Conservation (phyloP, 2,797 vertebrate genomes). For the Gila robusta region DNA sequence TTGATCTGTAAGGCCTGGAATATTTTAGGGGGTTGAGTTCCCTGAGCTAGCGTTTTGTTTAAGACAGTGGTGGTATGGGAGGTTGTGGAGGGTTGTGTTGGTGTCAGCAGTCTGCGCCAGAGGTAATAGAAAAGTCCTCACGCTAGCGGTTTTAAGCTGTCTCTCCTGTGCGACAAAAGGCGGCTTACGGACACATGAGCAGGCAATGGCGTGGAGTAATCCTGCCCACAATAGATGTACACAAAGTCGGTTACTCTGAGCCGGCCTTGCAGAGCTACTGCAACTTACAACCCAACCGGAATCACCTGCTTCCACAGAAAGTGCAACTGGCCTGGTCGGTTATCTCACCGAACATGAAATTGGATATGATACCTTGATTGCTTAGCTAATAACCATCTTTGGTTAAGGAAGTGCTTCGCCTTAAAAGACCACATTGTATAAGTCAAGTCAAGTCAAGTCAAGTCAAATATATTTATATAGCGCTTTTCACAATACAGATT, state of each 20-base stretch:
- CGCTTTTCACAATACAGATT: no score
- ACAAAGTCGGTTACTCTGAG: constrained; percentile 59
- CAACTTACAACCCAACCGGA: constrained; percentile 17
- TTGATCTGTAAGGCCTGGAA: not conserved
- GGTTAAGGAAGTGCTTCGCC: not conserved
- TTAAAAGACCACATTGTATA: not conserved
- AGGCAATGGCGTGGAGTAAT: constrained; percentile 66
- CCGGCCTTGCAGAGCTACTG: constrained; percentile 20
- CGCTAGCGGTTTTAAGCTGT: constrained; percentile 77
- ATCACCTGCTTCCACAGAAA: constrained; percentile 22
- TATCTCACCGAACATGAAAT: constrained; percentile 8
- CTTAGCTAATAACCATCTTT: not conserved
- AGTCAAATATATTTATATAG: no score
- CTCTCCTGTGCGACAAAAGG: constrained; percentile 73
- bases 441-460: no score
- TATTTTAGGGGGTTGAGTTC: constrained; percentile 10
- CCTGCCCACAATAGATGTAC: constrained; percentile 68
- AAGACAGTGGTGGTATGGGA: constrained; percentile 25
- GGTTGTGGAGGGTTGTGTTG: constrained; percentile 59
- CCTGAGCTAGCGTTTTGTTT: constrained; percentile 39
- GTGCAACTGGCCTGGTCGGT: not conserved
- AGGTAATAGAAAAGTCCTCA: constrained; percentile 72
- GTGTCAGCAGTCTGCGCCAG: constrained; percentile 78
- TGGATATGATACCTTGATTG: not conserved
- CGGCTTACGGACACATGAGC: constrained; percentile 68